Percentiles rank a stretch among this genome's conserved stretches.
Evolutionary conservation across 2,888 invertebrate genomes (phyloP).

Genomic region (Lasius platythorax): DNA sequence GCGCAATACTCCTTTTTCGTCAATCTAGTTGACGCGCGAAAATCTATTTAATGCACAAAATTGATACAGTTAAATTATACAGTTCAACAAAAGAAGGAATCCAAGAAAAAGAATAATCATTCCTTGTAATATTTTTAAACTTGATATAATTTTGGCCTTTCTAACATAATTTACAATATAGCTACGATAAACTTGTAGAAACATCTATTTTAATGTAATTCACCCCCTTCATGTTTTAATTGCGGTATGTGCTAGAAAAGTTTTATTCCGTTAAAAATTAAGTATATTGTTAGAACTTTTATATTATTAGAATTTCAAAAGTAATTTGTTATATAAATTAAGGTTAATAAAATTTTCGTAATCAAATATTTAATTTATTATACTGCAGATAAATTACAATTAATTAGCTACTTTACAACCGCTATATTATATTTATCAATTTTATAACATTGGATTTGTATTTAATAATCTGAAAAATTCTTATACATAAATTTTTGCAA

Average conservation of each 20-base stretch:
- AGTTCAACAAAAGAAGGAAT: not conserved
- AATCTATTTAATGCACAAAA: not conserved
- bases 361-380: not conserved
- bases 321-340: not conserved
- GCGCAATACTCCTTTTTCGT: not conserved
- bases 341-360: not conserved
- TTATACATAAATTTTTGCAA: not conserved
- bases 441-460: not conserved
- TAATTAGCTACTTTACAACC: not conserved
- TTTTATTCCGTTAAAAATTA: not conserved
- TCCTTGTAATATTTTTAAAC: not conserved
- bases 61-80: not conserved
- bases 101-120: not conserved
- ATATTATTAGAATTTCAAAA: not conserved
- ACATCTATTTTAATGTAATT: not conserved
- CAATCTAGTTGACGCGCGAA: not conserved
- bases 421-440: not conserved
- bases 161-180: slow-evolving; percentile 1
- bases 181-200: not conserved
- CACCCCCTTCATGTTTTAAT: not conserved
- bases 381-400: not conserved
- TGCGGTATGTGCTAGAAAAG: not conserved
- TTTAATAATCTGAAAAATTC: not conserved
- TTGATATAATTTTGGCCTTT: not conserved
- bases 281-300: not conserved